phyloP scores from a whole-genome alignment of 2,113 vertebrate genomes.

The Microcebus ravelobensis region DNA sequence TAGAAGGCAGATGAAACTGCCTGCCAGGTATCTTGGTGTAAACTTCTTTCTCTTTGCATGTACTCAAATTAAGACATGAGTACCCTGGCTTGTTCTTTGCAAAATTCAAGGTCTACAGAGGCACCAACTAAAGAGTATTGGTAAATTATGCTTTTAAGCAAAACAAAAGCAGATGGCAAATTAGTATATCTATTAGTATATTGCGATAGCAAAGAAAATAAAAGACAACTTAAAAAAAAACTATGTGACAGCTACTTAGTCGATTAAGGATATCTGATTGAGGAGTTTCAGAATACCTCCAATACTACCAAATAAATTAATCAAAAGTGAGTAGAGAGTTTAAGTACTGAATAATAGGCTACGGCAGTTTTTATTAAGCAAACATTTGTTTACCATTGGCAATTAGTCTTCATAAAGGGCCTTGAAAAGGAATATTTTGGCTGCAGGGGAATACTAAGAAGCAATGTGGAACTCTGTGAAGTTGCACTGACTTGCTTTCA shows the following conservation, averaged over 20 bases:
- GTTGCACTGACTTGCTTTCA: background rate
- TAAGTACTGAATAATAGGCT: background rate
- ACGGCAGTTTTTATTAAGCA: background rate
- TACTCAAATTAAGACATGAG: background rate
- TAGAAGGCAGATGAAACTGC: background rate
- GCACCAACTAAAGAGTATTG: background rate
- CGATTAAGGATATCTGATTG: background rate
- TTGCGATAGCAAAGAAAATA: conserved; percentile 47
- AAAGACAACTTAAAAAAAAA: conserved; percentile 59
- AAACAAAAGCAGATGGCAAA: conserved; percentile 48
- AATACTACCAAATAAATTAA: background rate
- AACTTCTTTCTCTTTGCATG: background rate
- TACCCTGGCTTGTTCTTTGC: conserved; percentile 32
- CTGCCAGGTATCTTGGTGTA: background rate
- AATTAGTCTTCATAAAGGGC: background rate
- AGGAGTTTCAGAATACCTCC: background rate
- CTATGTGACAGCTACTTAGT: background rate
- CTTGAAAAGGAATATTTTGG: conserved; percentile 13
- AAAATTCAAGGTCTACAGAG: background rate
- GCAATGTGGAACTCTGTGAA: background rate
- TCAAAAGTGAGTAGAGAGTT: background rate
- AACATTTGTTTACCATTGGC: background rate
- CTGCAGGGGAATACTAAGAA: background rate
- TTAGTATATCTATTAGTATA: background rate
- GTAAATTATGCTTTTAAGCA: conserved; percentile 57